These are phyloP conservation scores for Camponotus fellah DNA, from an alignment of 2,888 invertebrate genomes.

Conservation along the genomic window DNA sequence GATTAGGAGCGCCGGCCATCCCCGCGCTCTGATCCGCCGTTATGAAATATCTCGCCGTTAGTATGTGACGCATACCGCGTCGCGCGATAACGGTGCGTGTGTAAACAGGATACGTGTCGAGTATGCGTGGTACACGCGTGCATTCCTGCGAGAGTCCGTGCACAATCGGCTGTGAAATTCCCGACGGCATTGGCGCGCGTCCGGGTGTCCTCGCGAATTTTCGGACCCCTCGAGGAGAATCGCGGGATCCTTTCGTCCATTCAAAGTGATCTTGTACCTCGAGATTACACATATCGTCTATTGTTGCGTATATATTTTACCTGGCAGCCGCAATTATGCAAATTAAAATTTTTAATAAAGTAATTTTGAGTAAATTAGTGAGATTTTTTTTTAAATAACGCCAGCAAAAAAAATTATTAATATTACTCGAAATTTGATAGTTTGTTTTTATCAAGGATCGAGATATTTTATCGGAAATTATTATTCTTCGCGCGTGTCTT, in stretches of 20 bases:
- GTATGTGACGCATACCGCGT: slow-evolving; percentile 51
- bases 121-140: slow-evolving; percentile 24
- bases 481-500: background rate
- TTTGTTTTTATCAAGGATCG: background rate
- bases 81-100: slow-evolving; percentile 18
- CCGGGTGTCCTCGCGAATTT: slow-evolving; percentile 8
- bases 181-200: slow-evolving; percentile 1
- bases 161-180: slow-evolving; percentile 44
- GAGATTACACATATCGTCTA: background rate
- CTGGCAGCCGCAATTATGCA: background rate
- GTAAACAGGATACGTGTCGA: slow-evolving; percentile 26
- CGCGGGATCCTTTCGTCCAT: background rate
- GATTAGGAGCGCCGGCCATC: slow-evolving; percentile 59
- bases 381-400: background rate
- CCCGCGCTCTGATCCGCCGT: slow-evolving; percentile 64
- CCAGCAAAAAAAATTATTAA: background rate
- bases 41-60: slow-evolving; percentile 72
- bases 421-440: background rate
- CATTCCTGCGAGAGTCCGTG: slow-evolving; percentile 44
- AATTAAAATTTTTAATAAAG: background rate
- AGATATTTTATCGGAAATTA: background rate
- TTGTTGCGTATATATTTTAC: background rate
- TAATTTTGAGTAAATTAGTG: background rate
- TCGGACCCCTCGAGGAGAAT: background rate
- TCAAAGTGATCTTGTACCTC: background rate